Evolutionary conservation across 2,113 vertebrate genomes (phyloP).

Genomic region (Forbesichthys papilliferus): DNA sequence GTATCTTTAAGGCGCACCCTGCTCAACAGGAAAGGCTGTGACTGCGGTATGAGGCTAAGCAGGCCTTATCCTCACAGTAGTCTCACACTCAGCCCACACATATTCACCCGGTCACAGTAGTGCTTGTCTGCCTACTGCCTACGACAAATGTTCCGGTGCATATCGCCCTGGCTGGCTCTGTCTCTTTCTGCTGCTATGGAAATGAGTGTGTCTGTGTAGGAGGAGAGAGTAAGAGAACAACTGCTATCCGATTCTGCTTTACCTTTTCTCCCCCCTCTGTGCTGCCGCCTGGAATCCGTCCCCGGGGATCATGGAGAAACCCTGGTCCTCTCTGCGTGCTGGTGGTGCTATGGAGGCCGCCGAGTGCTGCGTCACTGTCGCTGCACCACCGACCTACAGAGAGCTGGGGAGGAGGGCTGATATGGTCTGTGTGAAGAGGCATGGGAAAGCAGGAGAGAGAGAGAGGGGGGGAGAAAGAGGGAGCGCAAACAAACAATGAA

Average conservation of each 20-base stretch:
- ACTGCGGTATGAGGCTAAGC: conserved; percentile 44
- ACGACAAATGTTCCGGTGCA: conserved; percentile 51
- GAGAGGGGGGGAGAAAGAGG: neutral
- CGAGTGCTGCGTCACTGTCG: conserved; percentile 68
- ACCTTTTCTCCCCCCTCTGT: conserved; percentile 38
- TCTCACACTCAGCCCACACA: conserved; percentile 42
- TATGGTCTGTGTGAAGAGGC: conserved; percentile 46
- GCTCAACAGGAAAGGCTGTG: conserved; percentile 45
- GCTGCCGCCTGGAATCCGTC: conserved; percentile 26
- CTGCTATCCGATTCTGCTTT: conserved; percentile 30
- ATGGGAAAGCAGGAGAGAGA: conserved; percentile 59
- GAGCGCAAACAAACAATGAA: conserved; percentile 48
- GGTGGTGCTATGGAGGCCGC: conserved; percentile 56
- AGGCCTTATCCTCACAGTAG: conserved; percentile 49
- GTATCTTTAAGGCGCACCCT: conserved; percentile 32
- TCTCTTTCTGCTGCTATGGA: conserved; percentile 34
- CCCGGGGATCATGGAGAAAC: conserved; percentile 47
- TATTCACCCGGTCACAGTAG: conserved; percentile 36
- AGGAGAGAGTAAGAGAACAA: conserved; percentile 40
- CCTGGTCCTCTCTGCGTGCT: conserved; percentile 47
- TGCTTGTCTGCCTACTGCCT: conserved; percentile 58
- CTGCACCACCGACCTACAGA: conserved; percentile 72
- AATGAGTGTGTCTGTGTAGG: conserved; percentile 42
- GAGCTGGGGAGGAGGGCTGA: conserved; percentile 61
- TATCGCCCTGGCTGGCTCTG: conserved; percentile 41